Evolutionary conservation across 2,113 vertebrate species (phyloP), one percentile per base, ranked within the genome.

Genomic region (Asarcornis scutulata): DNA sequence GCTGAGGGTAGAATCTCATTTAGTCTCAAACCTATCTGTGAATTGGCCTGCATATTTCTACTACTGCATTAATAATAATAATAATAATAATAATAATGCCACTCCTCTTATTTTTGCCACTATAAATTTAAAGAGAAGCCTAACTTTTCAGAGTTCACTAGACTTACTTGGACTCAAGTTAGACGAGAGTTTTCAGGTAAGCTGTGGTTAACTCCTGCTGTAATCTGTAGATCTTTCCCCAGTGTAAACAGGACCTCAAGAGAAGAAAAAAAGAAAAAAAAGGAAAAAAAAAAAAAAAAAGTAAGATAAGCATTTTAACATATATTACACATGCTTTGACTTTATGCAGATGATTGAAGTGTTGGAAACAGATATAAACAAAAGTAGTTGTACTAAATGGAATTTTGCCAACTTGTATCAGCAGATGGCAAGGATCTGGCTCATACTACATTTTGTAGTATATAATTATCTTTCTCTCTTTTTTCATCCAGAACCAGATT

Each of bases 361-460:
- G 53, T 0, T 73, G 83, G 13, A 83, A 10, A n/a, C 59, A 1
- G 0, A 12, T 52, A 50, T 55, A 87, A 95, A 89, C 36, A 48
- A 88, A 92, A 72, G 68, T 78, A 88, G 89, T 73, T 93, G 87
- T 55, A 91, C 53, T 81, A 76, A 94, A 94, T 68, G 44, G 60
- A 81, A 27, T 81, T 93, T 81, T 85, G 77, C 80, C 86, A 95
- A 10, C 60, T 95, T 94, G 50, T 83, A 78, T 89, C 68, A 96
- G 92, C 91, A 94, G 93, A 96, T 88, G 94, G 82, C 53, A 64
- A 90, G 66, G 79, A 94, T 84, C 64, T 90, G 80, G 85, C 82
- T 92, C 62, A 86, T 73, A 58, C 48, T 78, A 18, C 27, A 80
- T 68, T 93, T 56, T 88, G 66, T 76, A 93, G 78, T 52, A 92